Conservation (phyloP, 2,113 vertebrate species). For the Uropsilus gracilis region DNA sequence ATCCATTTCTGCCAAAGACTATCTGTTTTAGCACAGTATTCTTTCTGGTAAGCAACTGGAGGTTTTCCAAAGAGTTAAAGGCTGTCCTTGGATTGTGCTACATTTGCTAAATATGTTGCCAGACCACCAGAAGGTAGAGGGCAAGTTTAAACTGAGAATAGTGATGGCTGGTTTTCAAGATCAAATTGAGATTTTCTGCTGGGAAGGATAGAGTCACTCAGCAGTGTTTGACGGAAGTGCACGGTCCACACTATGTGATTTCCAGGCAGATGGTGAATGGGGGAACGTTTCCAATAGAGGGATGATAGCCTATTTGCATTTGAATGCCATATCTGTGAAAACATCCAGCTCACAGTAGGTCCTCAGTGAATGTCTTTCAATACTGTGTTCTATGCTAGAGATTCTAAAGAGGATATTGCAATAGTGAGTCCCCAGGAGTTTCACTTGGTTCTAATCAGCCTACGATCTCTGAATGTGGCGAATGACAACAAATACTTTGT, state of each 20-base stretch:
- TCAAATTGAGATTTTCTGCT: slow-evolving; percentile 1
- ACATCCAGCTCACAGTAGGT: background rate
- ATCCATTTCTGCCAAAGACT: background rate
- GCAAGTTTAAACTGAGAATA: slow-evolving; percentile 55
- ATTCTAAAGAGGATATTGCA: background rate
- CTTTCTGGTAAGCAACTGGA: slow-evolving; percentile 56
- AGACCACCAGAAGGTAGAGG: slow-evolving; percentile 67
- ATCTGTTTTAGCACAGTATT: background rate
- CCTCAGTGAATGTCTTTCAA: background rate
- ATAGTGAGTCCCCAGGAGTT: background rate
- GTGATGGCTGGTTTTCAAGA: slow-evolving; percentile 50
- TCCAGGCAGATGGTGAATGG: slow-evolving; percentile 6
- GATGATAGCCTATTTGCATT: background rate
- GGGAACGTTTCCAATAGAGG: background rate
- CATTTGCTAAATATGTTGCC: slow-evolving; percentile 49
- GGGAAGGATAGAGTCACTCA: background rate
- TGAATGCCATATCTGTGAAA: background rate
- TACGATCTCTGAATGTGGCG: background rate
- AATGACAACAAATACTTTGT: background rate
- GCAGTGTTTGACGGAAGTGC: background rate
- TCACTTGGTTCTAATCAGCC: background rate
- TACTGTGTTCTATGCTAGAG: background rate
- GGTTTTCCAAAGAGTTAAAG: slow-evolving; percentile 53
- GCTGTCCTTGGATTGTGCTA: slow-evolving; percentile 29
- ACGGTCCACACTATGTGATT: background rate